Base-by-base conservation (phyloP, 2,888 invertebrate genomes). In the Mythimna impura region DNA sequence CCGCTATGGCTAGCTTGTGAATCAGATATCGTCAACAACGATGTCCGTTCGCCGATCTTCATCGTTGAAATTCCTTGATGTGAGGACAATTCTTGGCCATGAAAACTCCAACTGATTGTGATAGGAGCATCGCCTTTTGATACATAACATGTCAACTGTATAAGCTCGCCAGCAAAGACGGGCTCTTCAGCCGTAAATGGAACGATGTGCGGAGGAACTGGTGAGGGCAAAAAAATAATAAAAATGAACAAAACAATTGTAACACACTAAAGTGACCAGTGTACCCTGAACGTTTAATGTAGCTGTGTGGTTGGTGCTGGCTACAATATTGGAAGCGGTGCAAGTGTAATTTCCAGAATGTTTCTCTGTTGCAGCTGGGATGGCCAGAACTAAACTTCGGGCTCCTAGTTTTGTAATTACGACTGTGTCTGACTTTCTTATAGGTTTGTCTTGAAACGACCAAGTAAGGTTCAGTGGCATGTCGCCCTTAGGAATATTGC, bases 341-440 rank as follows among this genome's bases (percentile, higher is more conserved):
- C 98, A 98, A 65, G 98, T 98, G 92, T 98, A 98, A 91, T 97
- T 97, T 82, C 98, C 98, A 61, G 97, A 96, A 92, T 98, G 97
- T 84, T 97, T 96, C 71, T 97, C 97, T 85, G 97, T 97, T 64
- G 97, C 97, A 14, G 97, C 96, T 83, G 97, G 97, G 79, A 98
- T 97, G 84, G 97, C 97, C 87, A 97, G 91, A 77, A 97, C 96
- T 80, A 97, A 97, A 87, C 97, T 97, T 83, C 97, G 94, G 88
- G 96, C 97, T 88, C 97, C 97, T 84, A 97, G 94, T 90, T 97
- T 97, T 36, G 97, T 91, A 66, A 97, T 95, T 66, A 93, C 93
- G 77, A 97, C 93, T 78, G 95, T 95, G 71, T 93, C 91, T 79
- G 92, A 93, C 76, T 89, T 91, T 87, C 90, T 90, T 75, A 95